These are phyloP conservation scores for Linurgus olivaceus DNA, from an alignment of 2,797 vertebrate species.

Conservation along the genomic window DNA sequence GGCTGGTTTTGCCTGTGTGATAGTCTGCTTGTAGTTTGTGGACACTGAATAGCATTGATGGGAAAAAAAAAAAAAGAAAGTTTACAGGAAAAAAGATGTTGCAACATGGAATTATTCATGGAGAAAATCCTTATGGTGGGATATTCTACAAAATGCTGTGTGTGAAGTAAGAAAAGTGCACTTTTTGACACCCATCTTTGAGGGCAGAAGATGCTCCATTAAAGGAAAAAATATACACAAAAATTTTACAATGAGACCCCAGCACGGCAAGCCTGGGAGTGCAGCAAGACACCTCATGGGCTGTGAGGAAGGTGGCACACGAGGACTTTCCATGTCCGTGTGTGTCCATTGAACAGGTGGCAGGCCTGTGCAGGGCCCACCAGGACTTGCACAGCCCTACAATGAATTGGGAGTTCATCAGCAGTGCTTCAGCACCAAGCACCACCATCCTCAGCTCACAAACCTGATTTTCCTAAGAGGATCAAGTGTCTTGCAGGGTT, in stretches of 20 bases:
- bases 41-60: neutral
- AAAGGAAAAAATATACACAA: neutral
- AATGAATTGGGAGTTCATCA: neutral
- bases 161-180: neutral
- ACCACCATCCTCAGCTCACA: neutral
- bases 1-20: neutral
- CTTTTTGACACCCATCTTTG: neutral
- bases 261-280: neutral
- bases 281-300: rapidly evolving
- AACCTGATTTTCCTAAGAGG: slow-evolving; percentile 20
- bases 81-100: neutral
- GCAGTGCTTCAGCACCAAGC: neutral
- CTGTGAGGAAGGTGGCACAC: rapidly evolving
- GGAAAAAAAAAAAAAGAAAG: neutral
- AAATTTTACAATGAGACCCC: neutral
- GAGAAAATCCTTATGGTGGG: neutral
- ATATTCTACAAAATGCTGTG: neutral
- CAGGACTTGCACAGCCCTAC: neutral
- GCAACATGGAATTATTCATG: neutral
- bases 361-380: neutral
- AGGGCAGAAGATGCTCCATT: neutral
- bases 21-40: neutral
- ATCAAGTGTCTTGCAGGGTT: slow-evolving; percentile 22
- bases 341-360: neutral
- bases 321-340: rapidly evolving